phyloP scores from a whole-genome alignment of 2,797 vertebrate species.

The Eulemur mongoz region DNA sequence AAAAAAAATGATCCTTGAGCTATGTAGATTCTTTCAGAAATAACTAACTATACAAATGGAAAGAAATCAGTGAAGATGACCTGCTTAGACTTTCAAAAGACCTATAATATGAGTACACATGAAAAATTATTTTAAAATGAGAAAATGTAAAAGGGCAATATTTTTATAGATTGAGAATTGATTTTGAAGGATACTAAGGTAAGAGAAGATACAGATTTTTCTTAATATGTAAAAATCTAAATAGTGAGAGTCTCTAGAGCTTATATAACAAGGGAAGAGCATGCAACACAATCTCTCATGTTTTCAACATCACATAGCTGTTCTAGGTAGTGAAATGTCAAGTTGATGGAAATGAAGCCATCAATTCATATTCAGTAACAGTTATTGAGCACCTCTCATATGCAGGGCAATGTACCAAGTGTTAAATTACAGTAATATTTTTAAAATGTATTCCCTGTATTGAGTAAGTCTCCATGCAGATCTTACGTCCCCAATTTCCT shows the following conservation, averaged over 20 bases:
- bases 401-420: neutral
- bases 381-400: neutral
- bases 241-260: neutral
- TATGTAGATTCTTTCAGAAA: neutral
- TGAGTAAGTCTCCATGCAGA: neutral
- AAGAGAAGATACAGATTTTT: neutral
- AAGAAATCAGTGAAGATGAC: neutral
- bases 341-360: slow-evolving; percentile 2
- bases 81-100: neutral
- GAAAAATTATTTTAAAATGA: neutral
- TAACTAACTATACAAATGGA: neutral
- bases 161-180: neutral
- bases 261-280: neutral
- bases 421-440: slow-evolving; percentile 6
- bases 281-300: neutral
- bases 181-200: neutral
- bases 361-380: neutral
- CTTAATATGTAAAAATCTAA: neutral
- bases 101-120: neutral
- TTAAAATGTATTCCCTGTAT: neutral
- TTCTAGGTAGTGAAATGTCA: slow-evolving; percentile 1
- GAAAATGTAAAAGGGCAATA: neutral
- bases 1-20: neutral
- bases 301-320: neutral
- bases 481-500: neutral